phyloP scores from a whole-genome alignment of 2,797 vertebrate species.

The Halcyon badia region DNA sequence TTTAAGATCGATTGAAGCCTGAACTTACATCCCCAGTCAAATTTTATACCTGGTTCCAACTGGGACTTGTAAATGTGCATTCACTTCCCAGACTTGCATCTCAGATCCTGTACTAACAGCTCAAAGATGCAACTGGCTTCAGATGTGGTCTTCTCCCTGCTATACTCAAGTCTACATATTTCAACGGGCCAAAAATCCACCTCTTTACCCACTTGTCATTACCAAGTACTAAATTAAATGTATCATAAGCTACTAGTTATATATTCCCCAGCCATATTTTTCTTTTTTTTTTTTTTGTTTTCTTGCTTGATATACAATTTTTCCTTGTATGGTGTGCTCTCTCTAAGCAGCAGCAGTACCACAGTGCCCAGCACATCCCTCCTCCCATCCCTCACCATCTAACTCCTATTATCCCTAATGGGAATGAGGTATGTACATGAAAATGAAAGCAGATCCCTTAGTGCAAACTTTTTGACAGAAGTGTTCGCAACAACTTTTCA shows the following conservation, averaged over 20 bases:
- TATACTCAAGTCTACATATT: neutral
- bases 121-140: neutral
- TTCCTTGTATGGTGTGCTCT: neutral
- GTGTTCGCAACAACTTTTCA: constrained; percentile 86
- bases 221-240: neutral
- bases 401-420: neutral
- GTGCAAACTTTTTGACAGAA: constrained; percentile 89
- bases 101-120: neutral
- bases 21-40: neutral
- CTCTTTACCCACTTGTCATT: neutral
- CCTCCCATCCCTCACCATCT: neutral
- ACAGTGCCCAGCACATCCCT: neutral
- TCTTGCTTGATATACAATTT: neutral
- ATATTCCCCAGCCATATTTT: neutral
- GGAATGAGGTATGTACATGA: constrained; percentile 57
- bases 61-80: neutral
- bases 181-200: neutral
- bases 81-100: neutral
- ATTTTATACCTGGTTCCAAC: constrained; percentile 50
- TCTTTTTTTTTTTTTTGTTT: neutral
- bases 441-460: constrained; percentile 79
- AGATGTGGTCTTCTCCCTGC: neutral
- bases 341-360: neutral
- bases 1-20: neutral
- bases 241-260: neutral